Base-by-base conservation (phyloP, 2,113 vertebrate genomes). In the Notothenia rossii region DNA sequence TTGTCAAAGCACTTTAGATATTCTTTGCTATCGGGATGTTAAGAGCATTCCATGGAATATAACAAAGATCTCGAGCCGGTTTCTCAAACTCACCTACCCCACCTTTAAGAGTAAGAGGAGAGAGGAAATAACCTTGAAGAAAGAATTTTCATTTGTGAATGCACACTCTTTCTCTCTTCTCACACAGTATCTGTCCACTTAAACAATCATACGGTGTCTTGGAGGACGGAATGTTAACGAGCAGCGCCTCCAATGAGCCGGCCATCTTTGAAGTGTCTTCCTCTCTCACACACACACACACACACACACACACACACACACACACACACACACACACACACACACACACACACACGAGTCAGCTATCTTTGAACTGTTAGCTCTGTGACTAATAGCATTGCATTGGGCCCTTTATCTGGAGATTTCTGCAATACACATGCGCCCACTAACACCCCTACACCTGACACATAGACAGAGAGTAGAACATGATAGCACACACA, bases 301-400 rank as follows among this genome's bases (percentile, higher is more conserved):
- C 79, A 85, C 62, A 87, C 82, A 22, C 22, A 22, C 22, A 22
- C n/a, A n/a, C n/a, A n/a, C n/a, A n/a, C n/a, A n/a, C n/a, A n/a
- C n/a, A n/a, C n/a, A n/a, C n/a, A n/a, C n/a, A n/a, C n/a, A n/a
- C n/a, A n/a, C n/a, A n/a, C n/a, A n/a, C n/a, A n/a, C n/a, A n/a
- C n/a, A n/a, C n/a, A n/a, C n/a, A n/a, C 69, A 81, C 81, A 85
- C 79, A 85, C 62, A 87, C 82, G 83, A 89, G 75, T 85, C 83
- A 62, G 83, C 85, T 83, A 63, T 83, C 86, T 88, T 83, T 80
- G 63, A 85, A 86, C 81, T 65, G 75, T 83, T 86, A 75, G 82
- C 81, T 84, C 76, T 85, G 86, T 88, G 89, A 91, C 85, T 91
- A 91, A 92, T 77, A 68, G 77, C 81, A 68, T 77, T 50, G 82